A percentile compares a stretch with the other conserved stretches of the same genome.
These are phyloP conservation scores for Agrilus planipennis DNA, from an alignment of 1,140 invertebrate species.

Conservation along the genomic window DNA sequence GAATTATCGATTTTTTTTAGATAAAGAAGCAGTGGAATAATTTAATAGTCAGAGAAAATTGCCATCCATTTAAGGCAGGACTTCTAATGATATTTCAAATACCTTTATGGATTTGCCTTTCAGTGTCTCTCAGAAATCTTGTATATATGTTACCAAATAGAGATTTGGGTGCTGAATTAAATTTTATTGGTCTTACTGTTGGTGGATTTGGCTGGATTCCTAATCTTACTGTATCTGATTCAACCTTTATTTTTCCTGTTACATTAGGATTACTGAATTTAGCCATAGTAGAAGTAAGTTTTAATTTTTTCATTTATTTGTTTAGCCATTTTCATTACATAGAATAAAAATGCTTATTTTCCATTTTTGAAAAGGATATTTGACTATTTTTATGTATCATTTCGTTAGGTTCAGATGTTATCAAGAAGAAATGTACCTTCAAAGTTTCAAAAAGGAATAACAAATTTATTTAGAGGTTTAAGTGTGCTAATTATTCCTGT, in stretches of 20 bases:
- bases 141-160: conserved; percentile 53
- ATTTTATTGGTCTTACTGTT: conserved; percentile 48
- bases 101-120: conserved; percentile 75
- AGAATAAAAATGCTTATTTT: too few relatives aligned
- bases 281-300: conserved; percentile 55
- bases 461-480: conserved; percentile 53
- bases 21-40: conserved; percentile 61
- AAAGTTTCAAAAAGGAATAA: conserved; percentile 45
- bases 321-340: too few relatives aligned
- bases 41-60: conserved; percentile 71
- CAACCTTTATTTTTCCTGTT: conserved; percentile 58
- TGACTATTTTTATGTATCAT: background rate
- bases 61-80: conserved; percentile 74
- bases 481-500: conserved; percentile 58
- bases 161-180: conserved; percentile 44
- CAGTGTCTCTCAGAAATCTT: conserved; percentile 72
- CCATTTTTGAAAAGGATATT: conserved; percentile 4
- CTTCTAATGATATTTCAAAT: conserved; percentile 65
- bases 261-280: conserved; percentile 59
- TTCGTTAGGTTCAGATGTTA: conserved; percentile 41
- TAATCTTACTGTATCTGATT: conserved; percentile 59
- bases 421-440: conserved; percentile 42
- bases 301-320: too few relatives aligned
- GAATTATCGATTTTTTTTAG: conserved; percentile 33
- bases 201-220: conserved; percentile 74